These are phyloP conservation scores for Ennomos fuscantarius DNA, from an alignment of 2,888 invertebrate genomes.

Conservation along the genomic window DNA sequence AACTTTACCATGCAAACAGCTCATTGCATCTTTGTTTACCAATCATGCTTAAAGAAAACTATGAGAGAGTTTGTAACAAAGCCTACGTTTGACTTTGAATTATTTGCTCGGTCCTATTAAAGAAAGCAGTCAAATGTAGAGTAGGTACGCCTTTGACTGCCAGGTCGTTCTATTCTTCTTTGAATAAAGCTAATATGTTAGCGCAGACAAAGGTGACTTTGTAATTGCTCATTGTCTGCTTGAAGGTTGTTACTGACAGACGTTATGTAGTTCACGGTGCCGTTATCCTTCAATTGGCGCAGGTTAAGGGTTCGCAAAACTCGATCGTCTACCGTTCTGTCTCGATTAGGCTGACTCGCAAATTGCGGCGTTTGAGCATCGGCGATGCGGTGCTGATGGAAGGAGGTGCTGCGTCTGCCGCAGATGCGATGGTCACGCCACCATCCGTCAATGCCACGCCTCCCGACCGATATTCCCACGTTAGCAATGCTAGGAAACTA, in stretches of 20 bases:
- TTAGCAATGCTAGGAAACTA: slow-evolving; percentile 58
- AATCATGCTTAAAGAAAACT: neutral
- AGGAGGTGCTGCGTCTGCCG: slow-evolving; percentile 27
- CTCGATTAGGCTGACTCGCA: slow-evolving; percentile 55
- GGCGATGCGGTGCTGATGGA: slow-evolving; percentile 35
- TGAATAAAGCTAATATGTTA: slow-evolving; percentile 10
- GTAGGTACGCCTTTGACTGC: neutral
- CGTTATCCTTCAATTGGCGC: slow-evolving; percentile 42
- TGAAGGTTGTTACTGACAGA: slow-evolving; percentile 35
- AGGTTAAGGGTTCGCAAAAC: slow-evolving; percentile 51
- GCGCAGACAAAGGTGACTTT: slow-evolving; percentile 7
- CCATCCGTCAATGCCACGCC: slow-evolving; percentile 71
- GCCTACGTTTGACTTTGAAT: no score
- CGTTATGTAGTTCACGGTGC: slow-evolving; percentile 33
- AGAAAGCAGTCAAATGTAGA: slow-evolving; percentile 9
- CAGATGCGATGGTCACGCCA: slow-evolving; percentile 44
- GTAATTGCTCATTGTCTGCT: slow-evolving; percentile 29
- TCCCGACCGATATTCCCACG: slow-evolving; percentile 65
- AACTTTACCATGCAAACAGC: neutral
- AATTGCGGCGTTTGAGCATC: slow-evolving; percentile 54
- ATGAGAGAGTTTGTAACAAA: no score
- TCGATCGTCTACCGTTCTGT: slow-evolving; percentile 50
- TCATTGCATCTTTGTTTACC: neutral
- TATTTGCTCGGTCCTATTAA: neutral
- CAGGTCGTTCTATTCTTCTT: neutral